Evolutionary conservation across 1,140 invertebrate genomes (phyloP).

Genomic region (Vollenhovia emeryi): DNA sequence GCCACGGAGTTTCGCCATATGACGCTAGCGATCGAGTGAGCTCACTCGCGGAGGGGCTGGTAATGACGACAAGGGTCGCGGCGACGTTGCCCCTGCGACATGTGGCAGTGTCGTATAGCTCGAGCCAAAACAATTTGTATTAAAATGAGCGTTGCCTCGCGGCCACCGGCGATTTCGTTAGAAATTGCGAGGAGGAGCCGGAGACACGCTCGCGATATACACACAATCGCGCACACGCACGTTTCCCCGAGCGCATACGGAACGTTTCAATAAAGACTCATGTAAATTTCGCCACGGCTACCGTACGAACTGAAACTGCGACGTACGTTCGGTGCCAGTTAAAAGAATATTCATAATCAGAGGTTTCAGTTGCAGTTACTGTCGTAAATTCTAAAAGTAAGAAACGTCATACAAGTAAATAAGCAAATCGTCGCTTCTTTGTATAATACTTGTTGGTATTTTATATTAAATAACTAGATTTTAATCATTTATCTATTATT

Average conservation of each 20-base stretch:
- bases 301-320: not conserved
- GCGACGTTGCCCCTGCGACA: slow-evolving; percentile 70
- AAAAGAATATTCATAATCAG: slow-evolving; percentile 7
- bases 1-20: slow-evolving; percentile 66
- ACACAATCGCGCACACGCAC: not conserved
- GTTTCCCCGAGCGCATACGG: slow-evolving; percentile 10
- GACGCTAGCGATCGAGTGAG: slow-evolving; percentile 68
- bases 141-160: slow-evolving; percentile 74
- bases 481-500: not conserved
- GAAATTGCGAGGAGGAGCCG: slow-evolving; percentile 43
- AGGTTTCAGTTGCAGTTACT: not conserved
- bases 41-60: slow-evolving; percentile 67
- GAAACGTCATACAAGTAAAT: not conserved
- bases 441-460: not conserved
- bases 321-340: not conserved
- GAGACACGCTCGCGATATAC: slow-evolving; percentile 13
- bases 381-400: not conserved
- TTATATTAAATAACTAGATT: not conserved
- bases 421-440: not conserved
- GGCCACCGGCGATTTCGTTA: slow-evolving; percentile 52
- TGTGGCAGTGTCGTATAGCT: slow-evolving; percentile 70
- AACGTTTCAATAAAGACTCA: slow-evolving; percentile 42
- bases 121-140: slow-evolving; percentile 77
- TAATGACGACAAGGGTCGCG: slow-evolving; percentile 70
- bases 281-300: slow-evolving; percentile 32